A percentile compares a stretch with the other conserved stretches of the same genome.
Evolutionary conservation across 2,797 vertebrate species (phyloP).

Genomic region (Thunnus albacares): DNA sequence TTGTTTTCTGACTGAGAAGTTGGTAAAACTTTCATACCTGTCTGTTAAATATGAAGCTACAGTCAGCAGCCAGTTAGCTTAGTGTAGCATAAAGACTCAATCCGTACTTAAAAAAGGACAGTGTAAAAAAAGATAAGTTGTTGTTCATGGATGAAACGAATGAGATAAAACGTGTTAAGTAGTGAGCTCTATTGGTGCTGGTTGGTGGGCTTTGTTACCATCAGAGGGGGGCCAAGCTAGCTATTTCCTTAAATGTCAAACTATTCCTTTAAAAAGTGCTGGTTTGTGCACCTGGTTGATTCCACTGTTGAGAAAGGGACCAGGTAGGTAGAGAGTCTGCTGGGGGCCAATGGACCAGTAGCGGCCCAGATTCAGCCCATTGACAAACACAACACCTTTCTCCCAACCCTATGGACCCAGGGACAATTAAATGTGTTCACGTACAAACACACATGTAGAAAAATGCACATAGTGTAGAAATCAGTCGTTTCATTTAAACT

Average conservation of each 20-base stretch:
- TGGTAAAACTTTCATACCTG: background rate
- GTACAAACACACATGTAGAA: background rate
- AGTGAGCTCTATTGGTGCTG: too few species aligned
- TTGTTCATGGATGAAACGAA: too few species aligned
- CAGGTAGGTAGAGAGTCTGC: constrained; percentile 93
- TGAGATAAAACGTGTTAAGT: too few species aligned
- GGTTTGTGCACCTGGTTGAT: constrained; percentile 86
- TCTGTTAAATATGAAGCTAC: background rate
- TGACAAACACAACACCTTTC: constrained; percentile 95
- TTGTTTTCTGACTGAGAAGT: background rate
- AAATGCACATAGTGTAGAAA: background rate
- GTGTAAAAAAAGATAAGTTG: too few species aligned
- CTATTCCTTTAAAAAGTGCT: background rate
- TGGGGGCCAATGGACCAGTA: constrained; percentile 97
- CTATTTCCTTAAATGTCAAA: background rate
- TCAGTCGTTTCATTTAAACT: constrained; percentile 52
- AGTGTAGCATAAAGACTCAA: too few species aligned
- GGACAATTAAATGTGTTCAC: background rate
- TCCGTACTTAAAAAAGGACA: too few species aligned
- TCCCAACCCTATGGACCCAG: constrained; percentile 90
- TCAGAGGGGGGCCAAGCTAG: too few species aligned
- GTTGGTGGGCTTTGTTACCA: too few species aligned
- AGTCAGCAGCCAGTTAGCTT: background rate
- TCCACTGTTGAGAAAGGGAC: constrained; percentile 90
- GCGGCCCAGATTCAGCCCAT: constrained; percentile 92